Evolutionary conservation across 1,140 invertebrate genomes (phyloP).

Genomic region (Brachionus plicatilis): DNA sequence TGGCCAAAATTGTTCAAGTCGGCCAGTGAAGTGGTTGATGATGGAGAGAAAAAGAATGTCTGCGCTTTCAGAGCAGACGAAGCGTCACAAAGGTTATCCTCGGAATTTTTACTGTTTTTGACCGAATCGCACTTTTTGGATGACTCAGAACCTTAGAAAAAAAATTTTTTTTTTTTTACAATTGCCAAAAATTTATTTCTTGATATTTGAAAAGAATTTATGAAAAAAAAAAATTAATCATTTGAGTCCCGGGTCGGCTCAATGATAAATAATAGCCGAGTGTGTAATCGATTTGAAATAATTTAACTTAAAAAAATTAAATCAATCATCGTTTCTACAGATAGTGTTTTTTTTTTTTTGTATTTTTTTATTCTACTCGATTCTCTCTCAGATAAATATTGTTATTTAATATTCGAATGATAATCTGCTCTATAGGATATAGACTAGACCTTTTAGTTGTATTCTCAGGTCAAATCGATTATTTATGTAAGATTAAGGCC

Average conservation of each 20-base stretch:
- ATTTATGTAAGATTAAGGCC: neutral
- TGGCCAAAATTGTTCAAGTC: neutral
- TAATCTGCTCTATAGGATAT: neutral
- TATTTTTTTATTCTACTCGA: too few species aligned
- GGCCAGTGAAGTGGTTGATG: neutral
- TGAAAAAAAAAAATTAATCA: neutral
- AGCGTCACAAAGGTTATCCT: neutral
- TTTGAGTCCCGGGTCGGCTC: neutral
- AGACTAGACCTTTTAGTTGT: neutral
- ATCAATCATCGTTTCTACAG: neutral
- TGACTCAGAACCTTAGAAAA: neutral
- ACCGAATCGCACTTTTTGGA: neutral
- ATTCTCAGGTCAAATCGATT: neutral
- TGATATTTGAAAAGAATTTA: neutral
- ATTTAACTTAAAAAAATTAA: neutral
- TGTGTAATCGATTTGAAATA: neutral
- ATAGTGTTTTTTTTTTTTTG: neutral
- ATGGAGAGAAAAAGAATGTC: neutral
- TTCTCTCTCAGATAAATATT: neutral
- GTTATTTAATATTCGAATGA: neutral
- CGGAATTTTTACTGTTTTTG: slow-evolving; percentile 14
- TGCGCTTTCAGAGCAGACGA: neutral
- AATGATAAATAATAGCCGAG: neutral
- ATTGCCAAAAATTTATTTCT: neutral
- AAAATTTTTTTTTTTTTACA: neutral